Evolutionary conservation across 1,140 invertebrate species (phyloP), one percentile per base, ranked within the genome.

Genomic region (Phortica variegata): DNA sequence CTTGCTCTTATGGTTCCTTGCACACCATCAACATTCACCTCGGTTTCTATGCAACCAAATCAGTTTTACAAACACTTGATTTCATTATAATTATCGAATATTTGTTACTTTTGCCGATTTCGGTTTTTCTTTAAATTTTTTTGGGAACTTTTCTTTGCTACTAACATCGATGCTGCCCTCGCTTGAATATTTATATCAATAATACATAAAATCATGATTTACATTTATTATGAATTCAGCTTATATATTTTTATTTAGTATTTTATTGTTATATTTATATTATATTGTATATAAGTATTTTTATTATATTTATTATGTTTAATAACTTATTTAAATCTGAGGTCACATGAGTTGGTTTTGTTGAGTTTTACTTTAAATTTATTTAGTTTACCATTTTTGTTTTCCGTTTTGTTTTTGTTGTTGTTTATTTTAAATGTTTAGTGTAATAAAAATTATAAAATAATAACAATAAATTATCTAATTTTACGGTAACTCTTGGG

Each of bases 331-430:
- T 66, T 62, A 73, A 69, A 61, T 68, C 73, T 75, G 72, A 75
- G 72, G 72, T 75, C 72, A 75, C 72, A 75, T 75, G 72, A 75
- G 72, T 75, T 75, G 72, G 72, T 75, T 75, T 72, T 75, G 68
- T 75, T 75, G 65, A 70, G 68, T 73, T 73, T 71, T 69, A 63
- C 66, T 65, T 58, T 56, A 58, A 69, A 65, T 46, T 60, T 65
- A 44, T 60, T 56, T 48, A 53, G 17, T 47, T 43, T 46, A 21
- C 32, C 37, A 46, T 42, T 42, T 36, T 18, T 37, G 19, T 38
- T 42, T 48, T 33, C 34, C 39, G 32, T 26, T 23, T 20, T 42
- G 26, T 23, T 63, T 34, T 29, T 29, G 26, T 29, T 29, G 6
- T 29, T 26, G 12, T 6, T 43, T 33, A 8, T 62, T 54, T 61